A percentile compares a stretch with the other conserved stretches of the same genome.
Conservation (phyloP, 2,113 vertebrate genomes). For the Megaptera novaeangliae region DNA sequence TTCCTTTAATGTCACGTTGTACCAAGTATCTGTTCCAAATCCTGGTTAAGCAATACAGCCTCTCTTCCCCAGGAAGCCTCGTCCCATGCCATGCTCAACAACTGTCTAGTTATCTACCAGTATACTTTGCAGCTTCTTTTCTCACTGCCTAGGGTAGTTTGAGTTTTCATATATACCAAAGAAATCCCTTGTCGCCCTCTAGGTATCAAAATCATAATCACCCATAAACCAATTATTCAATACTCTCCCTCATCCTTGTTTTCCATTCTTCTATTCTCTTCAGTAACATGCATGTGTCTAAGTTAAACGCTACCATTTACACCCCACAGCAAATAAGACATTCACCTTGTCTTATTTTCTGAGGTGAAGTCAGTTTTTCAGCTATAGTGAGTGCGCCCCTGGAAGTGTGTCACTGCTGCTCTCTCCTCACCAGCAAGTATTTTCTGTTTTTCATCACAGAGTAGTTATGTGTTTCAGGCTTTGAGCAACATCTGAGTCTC, state of each 20-base stretch:
- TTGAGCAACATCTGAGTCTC: conserved; percentile 80
- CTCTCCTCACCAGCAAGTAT: conserved; percentile 21
- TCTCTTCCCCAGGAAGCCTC: not conserved
- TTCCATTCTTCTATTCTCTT: not conserved
- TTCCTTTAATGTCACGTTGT: not conserved
- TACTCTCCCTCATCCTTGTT: not conserved
- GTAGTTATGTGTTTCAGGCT: conserved; percentile 64
- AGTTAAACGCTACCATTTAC: not conserved
- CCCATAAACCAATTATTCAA: not conserved
- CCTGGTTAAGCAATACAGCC: not conserved
- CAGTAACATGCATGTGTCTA: not conserved
- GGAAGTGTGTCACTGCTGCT: not conserved
- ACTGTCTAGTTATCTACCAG: not conserved
- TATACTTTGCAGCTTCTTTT: not conserved
- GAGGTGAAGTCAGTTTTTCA: conserved; percentile 1
- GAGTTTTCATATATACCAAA: not conserved
- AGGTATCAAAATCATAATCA: not conserved
- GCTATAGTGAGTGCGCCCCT: not conserved
- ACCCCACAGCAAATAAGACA: not conserved
- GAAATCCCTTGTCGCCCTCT: not conserved
- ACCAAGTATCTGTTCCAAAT: not conserved
- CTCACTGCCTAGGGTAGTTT: not conserved
- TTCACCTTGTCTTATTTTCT: not conserved
- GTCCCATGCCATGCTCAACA: fast-evolving
- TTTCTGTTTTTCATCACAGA: conserved; percentile 50